Base-by-base conservation (phyloP, 2,113 vertebrate species). In the Diadophis punctatus region DNA sequence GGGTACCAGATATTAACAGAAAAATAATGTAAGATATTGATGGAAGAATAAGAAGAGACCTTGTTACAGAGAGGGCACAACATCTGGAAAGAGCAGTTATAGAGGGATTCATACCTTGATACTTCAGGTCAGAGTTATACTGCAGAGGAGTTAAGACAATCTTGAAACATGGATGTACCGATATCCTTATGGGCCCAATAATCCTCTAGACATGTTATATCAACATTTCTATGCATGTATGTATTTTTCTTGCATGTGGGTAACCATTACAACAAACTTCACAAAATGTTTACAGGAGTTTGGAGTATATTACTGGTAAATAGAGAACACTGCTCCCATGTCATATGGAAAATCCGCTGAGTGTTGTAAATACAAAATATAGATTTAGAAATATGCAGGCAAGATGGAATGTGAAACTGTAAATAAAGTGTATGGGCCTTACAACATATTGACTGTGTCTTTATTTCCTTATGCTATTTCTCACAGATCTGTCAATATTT, bases 251-350 rank as follows among this genome's bases (percentile, higher is more conserved):
- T 1, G 90, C 53, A 86, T 3, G 1, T 25, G 56, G 80, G 91
- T 23, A 48, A 5, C 68, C 34, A 90, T 4, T 55, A 92, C 25
- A 91, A 95, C 18, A 95, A 95, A 88, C 89, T 91, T 95, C 56
- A 91, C 53, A 10, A 39, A 60, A 97, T 97, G 97, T 98, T 98
- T 98, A 98, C 97, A 97, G 95, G 96, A 95, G 90, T 90, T 90
- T 94, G 58, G 93, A 94, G 89, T 93, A 94, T 80, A 43, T 43
- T 80, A 43, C 93, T 94, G 93, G 91, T 97, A 92, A 95, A 95
- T 92, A 93, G 0, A 14, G 95, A 96, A 93, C 91, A 88, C 87
- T 97, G 95, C 95, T 97, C 95, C 96, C 96, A 94, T 93, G 25
- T 90, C 92, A 90, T n/a, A 91, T 93, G 92, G 95, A 95, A 95